Conservation (phyloP, 2,113 vertebrate species). For the Grammomys dolichurus region DNA sequence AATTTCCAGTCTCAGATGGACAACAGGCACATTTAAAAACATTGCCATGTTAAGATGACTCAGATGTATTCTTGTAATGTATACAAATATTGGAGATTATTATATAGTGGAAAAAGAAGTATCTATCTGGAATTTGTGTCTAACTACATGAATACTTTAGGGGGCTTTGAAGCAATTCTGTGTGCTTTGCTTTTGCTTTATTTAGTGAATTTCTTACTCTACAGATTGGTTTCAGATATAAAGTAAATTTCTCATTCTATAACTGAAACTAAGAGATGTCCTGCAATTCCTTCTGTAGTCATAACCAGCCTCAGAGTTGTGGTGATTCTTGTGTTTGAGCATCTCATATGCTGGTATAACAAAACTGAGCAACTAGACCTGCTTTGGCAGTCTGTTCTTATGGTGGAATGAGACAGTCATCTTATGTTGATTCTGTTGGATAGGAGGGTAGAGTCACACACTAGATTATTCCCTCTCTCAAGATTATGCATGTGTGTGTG, state of each 20-base stretch:
- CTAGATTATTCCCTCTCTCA: not conserved
- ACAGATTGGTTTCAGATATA: not conserved
- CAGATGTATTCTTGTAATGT: not conserved
- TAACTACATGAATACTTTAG: not conserved
- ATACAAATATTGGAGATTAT: not conserved
- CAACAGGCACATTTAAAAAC: not conserved
- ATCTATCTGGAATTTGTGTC: conserved; percentile 38
- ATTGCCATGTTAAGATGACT: not conserved
- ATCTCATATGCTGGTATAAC: not conserved
- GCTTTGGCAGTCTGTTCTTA: not conserved
- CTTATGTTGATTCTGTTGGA: not conserved
- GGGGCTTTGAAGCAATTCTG: not conserved
- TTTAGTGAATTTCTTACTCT: not conserved
- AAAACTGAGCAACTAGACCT: not conserved
- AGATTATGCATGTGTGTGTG: not conserved
- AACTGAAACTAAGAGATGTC: not conserved
- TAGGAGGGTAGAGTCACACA: not conserved
- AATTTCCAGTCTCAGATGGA: conserved; percentile 12
- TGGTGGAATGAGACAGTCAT: not conserved
- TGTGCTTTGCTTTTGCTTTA: not conserved
- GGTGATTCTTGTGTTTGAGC: not conserved
- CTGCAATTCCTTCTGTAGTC: not conserved
- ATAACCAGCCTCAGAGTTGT: not conserved
- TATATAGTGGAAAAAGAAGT: not conserved
- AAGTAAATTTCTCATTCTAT: not conserved